Conservation (phyloP, 2,113 vertebrate genomes). For the Xiphias gladius region DNA sequence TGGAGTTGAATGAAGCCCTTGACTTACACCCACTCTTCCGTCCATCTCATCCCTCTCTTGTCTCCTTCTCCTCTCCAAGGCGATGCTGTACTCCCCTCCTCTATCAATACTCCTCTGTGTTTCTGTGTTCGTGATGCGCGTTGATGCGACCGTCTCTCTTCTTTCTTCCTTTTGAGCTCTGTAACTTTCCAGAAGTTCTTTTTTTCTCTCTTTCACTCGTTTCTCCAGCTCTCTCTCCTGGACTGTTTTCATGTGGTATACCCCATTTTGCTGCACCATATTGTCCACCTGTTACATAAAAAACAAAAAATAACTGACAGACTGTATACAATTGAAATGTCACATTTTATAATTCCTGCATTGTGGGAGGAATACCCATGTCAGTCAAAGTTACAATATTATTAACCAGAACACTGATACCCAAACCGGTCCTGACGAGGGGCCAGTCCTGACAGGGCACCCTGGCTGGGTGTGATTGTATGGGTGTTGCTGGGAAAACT, state of each 20-base stretch:
- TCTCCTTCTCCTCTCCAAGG: constrained; percentile 13
- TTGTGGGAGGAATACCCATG: not conserved
- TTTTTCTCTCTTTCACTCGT: constrained; percentile 35
- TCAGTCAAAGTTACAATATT: not conserved
- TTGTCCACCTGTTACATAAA: constrained; percentile 74
- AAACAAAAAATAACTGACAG: not conserved
- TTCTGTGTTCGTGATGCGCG: not conserved
- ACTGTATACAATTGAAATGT: not conserved
- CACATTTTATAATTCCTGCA: not conserved
- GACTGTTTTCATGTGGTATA: constrained; percentile 56
- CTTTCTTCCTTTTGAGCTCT: constrained; percentile 44
- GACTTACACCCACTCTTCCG: constrained; percentile 5
- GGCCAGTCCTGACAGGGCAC: too few species aligned
- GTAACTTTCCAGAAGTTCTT: constrained; percentile 60
- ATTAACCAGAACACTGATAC: not conserved
- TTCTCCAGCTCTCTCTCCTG: constrained; percentile 56
- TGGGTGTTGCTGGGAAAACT: constrained; percentile 27
- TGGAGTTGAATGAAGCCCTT: constrained; percentile 57
- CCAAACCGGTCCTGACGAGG: constrained; percentile 23
- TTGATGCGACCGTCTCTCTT: not conserved
- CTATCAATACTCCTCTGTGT: not conserved
- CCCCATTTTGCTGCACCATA: constrained; percentile 68
- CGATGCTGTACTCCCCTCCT: constrained; percentile 16
- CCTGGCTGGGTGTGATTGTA: constrained; percentile 13
- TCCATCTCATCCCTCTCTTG: constrained; percentile 30